Evolutionary conservation across 2,797 vertebrate species (phyloP), one percentile per base, ranked within the genome.

Genomic region (Lophotriccus pileatus): DNA sequence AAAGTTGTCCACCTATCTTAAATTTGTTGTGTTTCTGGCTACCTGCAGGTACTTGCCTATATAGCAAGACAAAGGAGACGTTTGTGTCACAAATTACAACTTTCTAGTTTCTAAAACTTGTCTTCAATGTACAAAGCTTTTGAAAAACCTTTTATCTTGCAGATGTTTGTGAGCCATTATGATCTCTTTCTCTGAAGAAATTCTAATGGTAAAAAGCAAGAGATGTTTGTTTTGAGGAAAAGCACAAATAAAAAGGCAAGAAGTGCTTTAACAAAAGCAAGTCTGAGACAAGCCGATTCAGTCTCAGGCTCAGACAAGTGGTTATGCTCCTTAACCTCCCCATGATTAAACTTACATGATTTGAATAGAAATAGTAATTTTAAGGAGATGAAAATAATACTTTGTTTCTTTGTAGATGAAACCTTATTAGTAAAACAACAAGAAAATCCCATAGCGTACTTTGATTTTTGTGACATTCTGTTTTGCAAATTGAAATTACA

Each of bases 71-170:
- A 76, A 87, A 78, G 55, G 37, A 84, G 50, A 68, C 55, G 19
- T 73, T 94, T 72, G 30, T 39, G 52, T 95, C 92, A 86, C 36
- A 75, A 91, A 84, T 84, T 34, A 67, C 85, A 90, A n/a, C 73
- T 88, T 81, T 63, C 27, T 86, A 6, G 32, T 82, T 93, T 90
- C 52, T 90, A 74, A 77, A 89, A 82, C 43, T 88, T 88, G 24
- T 66, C 52, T 82, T 86, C 41, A 50, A 6, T 43, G 24, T 70
- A 52, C 15, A 20, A 59, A 74, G 63, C 23, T 64, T 91, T 91
- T 93, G 82, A 78, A 92, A 84, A 90, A 14, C 52, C 80, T 95
- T 94, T 96, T 94, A 84, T 94, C 77, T 91, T 84, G 37, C 77
- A 84, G 73, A 46, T 79, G 39, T 76, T 87, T 87, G 37, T 74